Evolutionary conservation across 2,888 invertebrate species (phyloP), one percentile per base, ranked within the genome.

Genomic region (Stenolophus ochropezus): DNA sequence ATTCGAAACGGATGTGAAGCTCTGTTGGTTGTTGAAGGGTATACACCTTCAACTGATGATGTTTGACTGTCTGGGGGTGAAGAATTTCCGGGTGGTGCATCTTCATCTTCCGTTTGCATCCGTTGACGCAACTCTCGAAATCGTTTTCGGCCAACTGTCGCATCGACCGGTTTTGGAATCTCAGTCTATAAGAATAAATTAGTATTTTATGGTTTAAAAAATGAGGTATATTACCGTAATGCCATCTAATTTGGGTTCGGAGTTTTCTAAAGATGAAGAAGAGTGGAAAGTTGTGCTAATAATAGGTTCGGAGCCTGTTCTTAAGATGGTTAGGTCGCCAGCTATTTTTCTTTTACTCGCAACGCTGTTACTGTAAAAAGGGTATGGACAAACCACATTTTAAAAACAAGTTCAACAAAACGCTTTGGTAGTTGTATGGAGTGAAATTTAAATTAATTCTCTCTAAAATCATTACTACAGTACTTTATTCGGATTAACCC

Each of bases 41-140:
- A 94, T 11, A 94, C 92, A 82, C 95, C 95, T 86, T 97, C 97
- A 78, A 95, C 92, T 5, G 96, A 95, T 84, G 93, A 93, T 8
- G 93, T 93, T 88, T 96, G 94, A 88, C 95, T 95, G 87, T 94
- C 94, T 82, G 94, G 94, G 80, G 95, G 94, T 69, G 94, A 93
- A 86, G 91, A 92, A 85, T 91, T 94, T 85, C 91, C 91, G 83
- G 91, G 91, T 78, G 92, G 93, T 23, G 89, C 90, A 85, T 94
- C 94, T 86, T 96, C 96, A 87, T 96, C 96, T 87, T 96, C 97
- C 4, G 95, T 95, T 90, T 96, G 95, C 93, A 97, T 94, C 87
- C 94, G 93, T 87, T 96, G 94, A 76, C 97, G 92, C 83, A 96
- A 90, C 90, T 97, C 96, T 87, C 95, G 94, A 89, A 97, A 96